phyloP scores from a whole-genome alignment of 2,113 vertebrate species.

The Tinamus guttatus region DNA sequence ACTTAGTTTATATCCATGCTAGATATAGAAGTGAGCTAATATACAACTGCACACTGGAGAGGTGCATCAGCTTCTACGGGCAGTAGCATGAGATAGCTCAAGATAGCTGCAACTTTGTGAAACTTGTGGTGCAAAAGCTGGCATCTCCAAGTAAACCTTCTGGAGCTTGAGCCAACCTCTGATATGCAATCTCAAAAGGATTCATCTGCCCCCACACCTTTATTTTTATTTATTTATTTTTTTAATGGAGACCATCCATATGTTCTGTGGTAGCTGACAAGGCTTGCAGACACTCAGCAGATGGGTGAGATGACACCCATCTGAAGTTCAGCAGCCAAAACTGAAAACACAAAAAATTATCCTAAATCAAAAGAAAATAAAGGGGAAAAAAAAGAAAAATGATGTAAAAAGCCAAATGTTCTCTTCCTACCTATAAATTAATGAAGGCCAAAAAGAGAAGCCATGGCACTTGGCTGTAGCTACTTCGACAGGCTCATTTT shows the following conservation, averaged over 20 bases:
- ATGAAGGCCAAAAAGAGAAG: background rate
- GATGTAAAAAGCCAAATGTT: background rate
- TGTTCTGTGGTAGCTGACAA: background rate
- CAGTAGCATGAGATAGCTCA: background rate
- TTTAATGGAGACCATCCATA: background rate
- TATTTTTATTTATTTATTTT: background rate
- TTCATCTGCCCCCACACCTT: background rate
- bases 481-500: background rate
- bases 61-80: background rate
- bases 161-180: background rate
- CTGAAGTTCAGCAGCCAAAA: background rate
- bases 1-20: too few relatives aligned
- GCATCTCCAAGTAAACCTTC: background rate
- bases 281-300: background rate
- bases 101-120: background rate
- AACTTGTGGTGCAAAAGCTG: background rate
- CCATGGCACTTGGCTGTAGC: background rate
- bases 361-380: background rate
- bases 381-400: background rate
- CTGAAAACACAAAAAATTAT: background rate
- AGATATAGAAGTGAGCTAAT: background rate
- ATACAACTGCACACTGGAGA: background rate
- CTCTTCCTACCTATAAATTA: background rate
- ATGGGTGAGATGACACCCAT: background rate
- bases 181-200: background rate